Conservation (phyloP, 37 sponge, comb jelly and placozoan genomes). For the Beroe forskalii region DNA sequence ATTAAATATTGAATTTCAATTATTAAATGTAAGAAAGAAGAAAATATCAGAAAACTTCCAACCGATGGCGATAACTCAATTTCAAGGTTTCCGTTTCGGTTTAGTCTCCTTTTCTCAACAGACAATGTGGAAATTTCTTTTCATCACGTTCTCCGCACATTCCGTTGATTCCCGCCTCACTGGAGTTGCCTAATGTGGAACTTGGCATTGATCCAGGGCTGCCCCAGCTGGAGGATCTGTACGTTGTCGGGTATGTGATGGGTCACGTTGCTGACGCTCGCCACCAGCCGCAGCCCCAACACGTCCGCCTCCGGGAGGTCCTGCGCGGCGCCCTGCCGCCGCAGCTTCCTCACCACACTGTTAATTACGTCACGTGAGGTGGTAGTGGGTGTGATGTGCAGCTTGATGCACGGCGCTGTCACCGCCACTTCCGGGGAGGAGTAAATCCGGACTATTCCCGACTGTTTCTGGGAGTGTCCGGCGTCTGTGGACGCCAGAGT, state of each 20-base stretch:
- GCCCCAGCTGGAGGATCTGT: conserved; percentile 26
- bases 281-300: background rate
- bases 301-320: background rate
- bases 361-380: conserved; percentile 55
- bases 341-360: conserved; percentile 51
- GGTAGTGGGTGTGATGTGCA: conserved; percentile 42
- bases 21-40: too few species aligned
- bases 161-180: too few species aligned
- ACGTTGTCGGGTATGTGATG: conserved; percentile 53
- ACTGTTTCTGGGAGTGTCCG: conserved; percentile 28
- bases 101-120: too few species aligned
- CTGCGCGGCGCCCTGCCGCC: background rate
- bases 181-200: conserved; percentile 9
- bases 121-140: too few species aligned
- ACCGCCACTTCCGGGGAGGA: conserved; percentile 1
- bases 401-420: conserved; percentile 29
- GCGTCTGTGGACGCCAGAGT: background rate
- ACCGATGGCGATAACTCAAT: too few species aligned
- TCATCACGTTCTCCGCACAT: too few species aligned
- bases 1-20: too few species aligned
- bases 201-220: conserved; percentile 62
- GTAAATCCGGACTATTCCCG: conserved; percentile 42
- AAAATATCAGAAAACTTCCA: too few species aligned
- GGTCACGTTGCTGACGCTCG: conserved; percentile 23
- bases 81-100: too few species aligned